These are phyloP conservation scores for Himalopsyche anomala DNA, from an alignment of 2,888 invertebrate species.

Conservation along the genomic window DNA sequence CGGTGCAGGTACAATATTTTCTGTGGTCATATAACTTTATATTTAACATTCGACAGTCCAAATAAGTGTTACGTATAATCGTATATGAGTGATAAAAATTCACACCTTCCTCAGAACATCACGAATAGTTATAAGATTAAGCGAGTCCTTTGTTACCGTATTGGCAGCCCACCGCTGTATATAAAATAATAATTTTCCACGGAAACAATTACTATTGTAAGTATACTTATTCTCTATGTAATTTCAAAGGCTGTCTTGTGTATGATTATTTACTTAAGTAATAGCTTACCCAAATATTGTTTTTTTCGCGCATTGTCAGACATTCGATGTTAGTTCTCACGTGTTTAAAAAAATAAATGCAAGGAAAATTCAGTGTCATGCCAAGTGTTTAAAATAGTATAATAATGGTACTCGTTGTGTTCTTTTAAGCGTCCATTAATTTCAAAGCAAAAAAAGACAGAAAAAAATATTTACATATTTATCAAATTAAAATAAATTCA, in stretches of 20 bases:
- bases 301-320: neutral
- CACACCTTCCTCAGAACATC: too few relatives aligned
- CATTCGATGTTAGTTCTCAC: slow-evolving; percentile 8
- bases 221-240: neutral
- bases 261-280: slow-evolving; percentile 6
- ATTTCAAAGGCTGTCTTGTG: neutral
- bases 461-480: too few relatives aligned
- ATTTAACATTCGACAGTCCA: too few relatives aligned
- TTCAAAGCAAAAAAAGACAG: neutral
- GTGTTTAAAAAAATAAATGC: slow-evolving; percentile 1
- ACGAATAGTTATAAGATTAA: too few relatives aligned
- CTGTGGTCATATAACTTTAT: too few relatives aligned
- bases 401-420: neutral
- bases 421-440: neutral
- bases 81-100: too few relatives aligned
- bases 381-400: slow-evolving; percentile 11
- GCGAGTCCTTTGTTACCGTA: too few relatives aligned
- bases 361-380: neutral
- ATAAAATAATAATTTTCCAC: neutral
- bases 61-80: too few relatives aligned
- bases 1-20: too few relatives aligned
- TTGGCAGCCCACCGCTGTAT: too few relatives aligned
- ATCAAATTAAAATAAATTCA: too few relatives aligned
- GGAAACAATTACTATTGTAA: neutral
- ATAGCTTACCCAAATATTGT: neutral